phyloP scores from a whole-genome alignment of 2,888 invertebrate species.

The Tridacna gigas region DNA sequence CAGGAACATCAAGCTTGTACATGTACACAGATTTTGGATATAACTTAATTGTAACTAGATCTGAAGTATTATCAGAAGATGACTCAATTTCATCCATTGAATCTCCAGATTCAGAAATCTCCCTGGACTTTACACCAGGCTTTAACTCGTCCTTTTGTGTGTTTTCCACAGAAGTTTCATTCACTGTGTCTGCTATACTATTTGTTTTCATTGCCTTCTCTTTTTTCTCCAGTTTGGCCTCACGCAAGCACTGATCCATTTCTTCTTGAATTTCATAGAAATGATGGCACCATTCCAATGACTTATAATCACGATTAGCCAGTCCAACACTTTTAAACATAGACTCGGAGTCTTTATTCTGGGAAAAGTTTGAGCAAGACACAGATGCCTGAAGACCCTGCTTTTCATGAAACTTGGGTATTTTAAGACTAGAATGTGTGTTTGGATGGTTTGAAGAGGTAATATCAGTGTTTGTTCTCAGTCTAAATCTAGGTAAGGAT shows the following conservation, averaged over 20 bases:
- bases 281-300: conserved; percentile 76
- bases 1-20: conserved; percentile 63
- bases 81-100: conserved; percentile 61
- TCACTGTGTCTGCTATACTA: conserved; percentile 17
- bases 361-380: conserved; percentile 61
- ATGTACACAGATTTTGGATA: conserved; percentile 69
- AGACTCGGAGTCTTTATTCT: conserved; percentile 23
- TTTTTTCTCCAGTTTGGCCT: conserved; percentile 51
- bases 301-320: conserved; percentile 69
- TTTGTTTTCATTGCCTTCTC: background rate
- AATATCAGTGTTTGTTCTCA: conserved; percentile 48
- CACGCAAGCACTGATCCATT: conserved; percentile 75
- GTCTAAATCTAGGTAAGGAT: conserved; percentile 39
- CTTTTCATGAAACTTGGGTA: conserved; percentile 56
- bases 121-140: conserved; percentile 6
- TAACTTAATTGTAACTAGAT: conserved; percentile 70
- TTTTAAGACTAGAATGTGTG: conserved; percentile 58
- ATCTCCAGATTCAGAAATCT: conserved; percentile 64
- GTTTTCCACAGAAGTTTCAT: conserved; percentile 1
- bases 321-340: conserved; percentile 34
- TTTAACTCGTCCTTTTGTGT: conserved; percentile 34
- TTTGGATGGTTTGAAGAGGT: conserved; percentile 28
- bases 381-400: conserved; percentile 64
- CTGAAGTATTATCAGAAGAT: conserved; percentile 67
- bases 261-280: conserved; percentile 79